Evolutionary conservation across 2,888 invertebrate species (phyloP), one percentile per base, ranked within the genome.

Genomic region (Hipparchia sbordonii): DNA sequence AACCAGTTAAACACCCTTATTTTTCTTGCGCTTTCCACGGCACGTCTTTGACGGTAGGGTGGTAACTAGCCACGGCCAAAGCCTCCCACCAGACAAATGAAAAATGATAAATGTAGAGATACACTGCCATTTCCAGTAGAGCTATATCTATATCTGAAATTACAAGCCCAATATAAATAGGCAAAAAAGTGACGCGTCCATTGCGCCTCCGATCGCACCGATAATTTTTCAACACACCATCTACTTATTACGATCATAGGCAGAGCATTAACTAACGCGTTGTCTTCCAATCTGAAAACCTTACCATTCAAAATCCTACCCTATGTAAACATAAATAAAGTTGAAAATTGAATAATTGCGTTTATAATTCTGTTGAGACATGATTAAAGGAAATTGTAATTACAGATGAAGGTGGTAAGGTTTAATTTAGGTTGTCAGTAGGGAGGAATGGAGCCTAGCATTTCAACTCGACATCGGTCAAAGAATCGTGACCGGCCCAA

Each of bases 171-270:
- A 90, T 89, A 90, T 89, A 91, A 91, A 91, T 88, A 89, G 89
- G 88, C 89, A 91, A 92, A 93, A 91, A 92, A 93, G 89, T 88
- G 87, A 87, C 87, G 89, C 90, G 88, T 89, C 89, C 90, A 91
- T 88, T 91, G 92, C 89, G 91, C 92, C 93, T 91, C 90, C 90
- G 92, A 92, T 92, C 87, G 90, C 85, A 86, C 90, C 90, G 92
- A 93, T 92, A 93, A 93, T 93, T 93, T 92, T 93, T 93, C 93
- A 93, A 93, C 93, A 92, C 92, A 91, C 91, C 92, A 88, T 93
- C 92, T 91, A 92, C 93, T 93, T 93, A 93, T 92, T 93, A 92
- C 91, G 89, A 92, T 92, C 92, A 90, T 91, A 92, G 91, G 87
- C 90, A 89, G 87, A 89, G 87, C 90, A 92, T 91, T 91, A 92